phyloP scores from a whole-genome alignment of 2,797 vertebrate genomes.

The Phalloptychus januarius region DNA sequence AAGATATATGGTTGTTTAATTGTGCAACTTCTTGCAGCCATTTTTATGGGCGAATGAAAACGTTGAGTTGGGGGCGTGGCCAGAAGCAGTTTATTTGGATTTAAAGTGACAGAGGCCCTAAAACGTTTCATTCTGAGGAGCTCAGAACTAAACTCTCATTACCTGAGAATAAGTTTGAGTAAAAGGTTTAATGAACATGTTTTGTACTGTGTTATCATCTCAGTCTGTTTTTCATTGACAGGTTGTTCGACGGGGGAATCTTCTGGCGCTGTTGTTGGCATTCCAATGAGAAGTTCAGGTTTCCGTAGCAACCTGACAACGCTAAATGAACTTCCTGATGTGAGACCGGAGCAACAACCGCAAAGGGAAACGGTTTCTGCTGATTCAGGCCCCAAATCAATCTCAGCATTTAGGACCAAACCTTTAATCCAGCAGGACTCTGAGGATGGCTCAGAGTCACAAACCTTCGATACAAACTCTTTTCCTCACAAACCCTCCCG shows the following conservation, averaged over 20 bases:
- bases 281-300: conserved; percentile 28
- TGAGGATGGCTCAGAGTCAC: conserved; percentile 19
- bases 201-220: no score
- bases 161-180: no score
- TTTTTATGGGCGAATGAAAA: no score
- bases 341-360: conserved; percentile 31
- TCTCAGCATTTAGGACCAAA: conserved; percentile 22
- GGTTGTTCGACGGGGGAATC: conserved; percentile 34
- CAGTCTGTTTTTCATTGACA: conserved; percentile 27
- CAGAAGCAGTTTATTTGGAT: no score
- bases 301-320: conserved; percentile 40
- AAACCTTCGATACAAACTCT: conserved; percentile 3
- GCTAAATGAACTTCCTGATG: conserved; percentile 28
- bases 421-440: conserved; percentile 31
- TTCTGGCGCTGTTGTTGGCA: conserved; percentile 25
- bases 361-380: conserved; percentile 23
- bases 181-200: no score
- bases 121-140: no score
- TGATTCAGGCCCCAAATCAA: conserved; percentile 30
- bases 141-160: no score
- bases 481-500: conserved; percentile 23
- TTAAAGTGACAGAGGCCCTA: no score
- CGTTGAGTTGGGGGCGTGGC: no score
- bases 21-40: no score
- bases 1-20: no score